These are phyloP conservation scores for Antechinus flavipes DNA, from an alignment of 2,113 vertebrate genomes.

Conservation along the genomic window DNA sequence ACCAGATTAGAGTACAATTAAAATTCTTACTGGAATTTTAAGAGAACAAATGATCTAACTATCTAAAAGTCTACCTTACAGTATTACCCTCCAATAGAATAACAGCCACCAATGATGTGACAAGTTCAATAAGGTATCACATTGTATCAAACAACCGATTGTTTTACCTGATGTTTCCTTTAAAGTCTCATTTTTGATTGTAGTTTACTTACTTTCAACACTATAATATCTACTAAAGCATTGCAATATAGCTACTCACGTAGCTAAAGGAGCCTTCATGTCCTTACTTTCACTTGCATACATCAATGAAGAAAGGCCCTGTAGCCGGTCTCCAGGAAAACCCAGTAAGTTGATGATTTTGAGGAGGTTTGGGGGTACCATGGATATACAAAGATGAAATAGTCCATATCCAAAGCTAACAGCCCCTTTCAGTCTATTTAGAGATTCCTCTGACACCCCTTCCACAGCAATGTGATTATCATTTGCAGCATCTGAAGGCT, in stretches of 20 bases:
- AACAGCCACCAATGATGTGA: background rate
- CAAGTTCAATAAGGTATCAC: background rate
- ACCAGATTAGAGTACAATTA: background rate
- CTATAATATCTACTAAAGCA: conserved; percentile 88
- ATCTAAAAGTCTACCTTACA: background rate
- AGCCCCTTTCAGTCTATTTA: conserved; percentile 98
- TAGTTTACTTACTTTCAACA: conserved; percentile 84
- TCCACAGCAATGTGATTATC: conserved; percentile 91
- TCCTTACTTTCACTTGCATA: conserved; percentile 99
- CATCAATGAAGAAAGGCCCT: conserved; percentile 96
- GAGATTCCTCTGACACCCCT: conserved; percentile 92
- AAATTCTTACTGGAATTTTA: background rate
- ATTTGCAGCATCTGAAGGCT: conserved; percentile 93
- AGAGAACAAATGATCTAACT: background rate
- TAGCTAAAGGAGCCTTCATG: conserved; percentile 99
- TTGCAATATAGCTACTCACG: conserved; percentile 95
- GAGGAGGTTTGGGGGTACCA: conserved; percentile 99
- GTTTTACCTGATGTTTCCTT: conserved; percentile 80
- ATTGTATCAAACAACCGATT: conserved; percentile 43
- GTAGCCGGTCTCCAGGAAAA: conserved; percentile 97
- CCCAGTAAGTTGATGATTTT: conserved; percentile 99
- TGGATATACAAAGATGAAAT: conserved; percentile 99
- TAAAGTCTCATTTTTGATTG: conserved; percentile 66
- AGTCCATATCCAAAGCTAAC: conserved; percentile 99
- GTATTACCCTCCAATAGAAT: background rate